A percentile compares a stretch with the other conserved stretches of the same genome.
Conservation (phyloP, 1,140 invertebrate species). For the Mactra quadrangularis region DNA sequence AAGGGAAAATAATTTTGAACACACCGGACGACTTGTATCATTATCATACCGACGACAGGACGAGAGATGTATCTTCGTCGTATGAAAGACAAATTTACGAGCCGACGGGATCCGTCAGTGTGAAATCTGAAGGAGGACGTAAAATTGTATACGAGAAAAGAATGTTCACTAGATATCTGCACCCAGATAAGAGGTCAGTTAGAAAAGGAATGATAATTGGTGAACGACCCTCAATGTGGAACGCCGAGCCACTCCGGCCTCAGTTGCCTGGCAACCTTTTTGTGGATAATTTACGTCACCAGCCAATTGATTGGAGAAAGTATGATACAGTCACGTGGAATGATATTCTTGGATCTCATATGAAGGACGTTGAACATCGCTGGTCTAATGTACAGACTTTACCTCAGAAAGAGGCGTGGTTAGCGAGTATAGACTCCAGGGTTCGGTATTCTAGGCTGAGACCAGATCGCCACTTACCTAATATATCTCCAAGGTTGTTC, state of each 20-base stretch:
- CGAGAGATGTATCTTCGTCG: constrained; percentile 41
- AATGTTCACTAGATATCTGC: neutral
- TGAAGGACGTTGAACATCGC: constrained; percentile 26
- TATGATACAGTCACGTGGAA: constrained; percentile 47
- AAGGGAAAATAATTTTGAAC: constrained; percentile 44
- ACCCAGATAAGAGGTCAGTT: neutral
- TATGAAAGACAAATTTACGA: constrained; percentile 21
- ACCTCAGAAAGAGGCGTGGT: constrained; percentile 54
- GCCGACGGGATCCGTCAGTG: neutral
- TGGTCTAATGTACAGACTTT: constrained; percentile 29
- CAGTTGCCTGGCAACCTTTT: constrained; percentile 48
- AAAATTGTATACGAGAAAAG: constrained; percentile 45
- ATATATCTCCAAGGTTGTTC: constrained; percentile 48
- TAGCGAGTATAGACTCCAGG: constrained; percentile 51
- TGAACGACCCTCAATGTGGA: constrained; percentile 44
- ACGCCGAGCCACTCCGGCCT: neutral
- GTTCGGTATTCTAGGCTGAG: constrained; percentile 54
- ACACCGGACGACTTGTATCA: constrained; percentile 39
- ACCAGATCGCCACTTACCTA: constrained; percentile 22
- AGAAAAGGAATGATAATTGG: constrained; percentile 56
- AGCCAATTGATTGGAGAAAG: constrained; percentile 34
- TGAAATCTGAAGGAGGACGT: constrained; percentile 1
- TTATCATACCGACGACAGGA: constrained; percentile 29
- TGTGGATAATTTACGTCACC: constrained; percentile 53
- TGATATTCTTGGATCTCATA: constrained; percentile 54